Evolutionary conservation across 2,888 invertebrate species (phyloP).

Genomic region (Heliconius ethilla): DNA sequence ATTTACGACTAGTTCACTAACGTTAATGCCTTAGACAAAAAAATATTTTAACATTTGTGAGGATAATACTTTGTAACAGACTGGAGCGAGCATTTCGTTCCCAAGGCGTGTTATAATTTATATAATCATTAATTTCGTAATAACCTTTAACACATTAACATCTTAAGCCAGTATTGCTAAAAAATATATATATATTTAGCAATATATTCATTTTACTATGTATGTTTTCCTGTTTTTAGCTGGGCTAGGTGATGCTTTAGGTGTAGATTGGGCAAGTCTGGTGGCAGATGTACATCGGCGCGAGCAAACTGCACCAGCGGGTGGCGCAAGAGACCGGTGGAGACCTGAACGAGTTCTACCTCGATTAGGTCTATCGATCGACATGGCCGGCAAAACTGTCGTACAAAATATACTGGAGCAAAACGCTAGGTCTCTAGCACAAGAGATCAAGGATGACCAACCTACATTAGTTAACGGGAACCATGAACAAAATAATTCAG

Average conservation of each 20-base stretch:
- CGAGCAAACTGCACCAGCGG: constrained; percentile 75
- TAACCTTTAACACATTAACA: no score
- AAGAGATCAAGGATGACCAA: constrained; percentile 51
- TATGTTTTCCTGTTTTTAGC: constrained; percentile 51
- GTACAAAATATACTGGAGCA: constrained; percentile 68
- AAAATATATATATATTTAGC: no score
- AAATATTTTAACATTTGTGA: no score
- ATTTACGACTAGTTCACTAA: no score
- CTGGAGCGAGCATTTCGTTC: no score
- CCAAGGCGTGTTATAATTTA: no score
- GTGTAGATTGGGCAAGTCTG: constrained; percentile 97
- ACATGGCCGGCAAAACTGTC: constrained; percentile 86
- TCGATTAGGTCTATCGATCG: constrained; percentile 89
- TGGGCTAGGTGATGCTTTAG: constrained; percentile 93
- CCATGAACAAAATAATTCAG: constrained; percentile 51
- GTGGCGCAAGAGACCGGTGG: constrained; percentile 89
- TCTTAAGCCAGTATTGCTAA: background rate
- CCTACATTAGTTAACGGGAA: constrained; percentile 61
- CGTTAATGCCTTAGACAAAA: no score
- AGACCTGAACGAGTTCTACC: constrained; percentile 89
- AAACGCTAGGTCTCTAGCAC: constrained; percentile 56
- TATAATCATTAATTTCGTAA: no score
- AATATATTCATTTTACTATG: background rate
- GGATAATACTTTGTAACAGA: no score
- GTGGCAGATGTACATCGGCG: constrained; percentile 87